Evolutionary conservation across 2,888 invertebrate species (phyloP).

Genomic region (Therioaphis trifolii): DNA sequence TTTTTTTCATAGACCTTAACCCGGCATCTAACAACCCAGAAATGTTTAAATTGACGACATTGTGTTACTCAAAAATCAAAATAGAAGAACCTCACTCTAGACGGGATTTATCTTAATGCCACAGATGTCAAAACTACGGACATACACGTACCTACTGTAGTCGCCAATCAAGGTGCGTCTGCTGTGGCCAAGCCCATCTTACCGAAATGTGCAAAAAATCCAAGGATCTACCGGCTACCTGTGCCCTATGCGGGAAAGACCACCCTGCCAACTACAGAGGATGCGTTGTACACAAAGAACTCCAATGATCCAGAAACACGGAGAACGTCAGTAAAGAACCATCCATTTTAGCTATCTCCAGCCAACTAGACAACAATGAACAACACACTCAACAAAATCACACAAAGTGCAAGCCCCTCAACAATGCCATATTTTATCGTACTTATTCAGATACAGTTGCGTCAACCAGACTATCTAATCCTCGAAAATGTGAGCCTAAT

Average conservation of each 20-base stretch:
- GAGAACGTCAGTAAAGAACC: not conserved
- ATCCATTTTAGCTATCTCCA: no score
- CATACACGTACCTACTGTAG: not conserved
- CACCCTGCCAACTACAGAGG: no score
- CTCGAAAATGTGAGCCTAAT: not conserved
- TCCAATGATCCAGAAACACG: slow-evolving; percentile 8
- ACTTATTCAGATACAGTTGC: not conserved
- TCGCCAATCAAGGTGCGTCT: slow-evolving; percentile 39
- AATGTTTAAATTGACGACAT: slow-evolving; percentile 9
- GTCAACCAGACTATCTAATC: not conserved
- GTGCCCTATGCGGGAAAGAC: slow-evolving; percentile 39
- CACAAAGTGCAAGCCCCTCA: not conserved
- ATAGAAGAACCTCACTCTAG: no score
- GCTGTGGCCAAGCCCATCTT: slow-evolving; percentile 21
- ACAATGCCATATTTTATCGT: not conserved
- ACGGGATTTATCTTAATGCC: no score
- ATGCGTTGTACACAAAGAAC: no score
- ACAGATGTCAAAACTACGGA: no score
- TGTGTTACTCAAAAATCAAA: no score
- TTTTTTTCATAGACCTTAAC: slow-evolving; percentile 19
- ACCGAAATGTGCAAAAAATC: slow-evolving; percentile 27
- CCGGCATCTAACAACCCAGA: slow-evolving; percentile 10
- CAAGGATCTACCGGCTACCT: slow-evolving; percentile 23
- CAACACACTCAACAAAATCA: not conserved
- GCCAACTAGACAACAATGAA: no score